Percentiles rank a stretch among this genome's conserved stretches.
Conservation (phyloP, 2,888 invertebrate species). For the Brachyopa scutellaris region DNA sequence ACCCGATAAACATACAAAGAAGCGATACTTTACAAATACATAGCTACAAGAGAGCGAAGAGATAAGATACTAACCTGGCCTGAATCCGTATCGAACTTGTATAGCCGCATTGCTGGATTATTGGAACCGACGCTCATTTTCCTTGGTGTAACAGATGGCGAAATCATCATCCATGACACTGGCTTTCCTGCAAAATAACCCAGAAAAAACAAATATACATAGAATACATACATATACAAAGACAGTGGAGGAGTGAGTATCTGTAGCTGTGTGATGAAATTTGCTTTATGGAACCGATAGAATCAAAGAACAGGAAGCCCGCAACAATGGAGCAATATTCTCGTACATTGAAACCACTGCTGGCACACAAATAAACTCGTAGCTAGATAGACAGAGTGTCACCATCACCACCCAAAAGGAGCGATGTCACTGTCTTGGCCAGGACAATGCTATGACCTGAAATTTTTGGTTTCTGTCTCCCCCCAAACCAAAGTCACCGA, state of each 20-base stretch:
- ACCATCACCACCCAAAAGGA: slow-evolving; percentile 30
- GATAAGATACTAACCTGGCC: slow-evolving; percentile 86
- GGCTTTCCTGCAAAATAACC: slow-evolving; percentile 86
- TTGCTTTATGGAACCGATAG: neutral
- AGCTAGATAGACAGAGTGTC: neutral
- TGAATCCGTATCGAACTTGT: slow-evolving; percentile 93
- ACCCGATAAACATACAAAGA: neutral
- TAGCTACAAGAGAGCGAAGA: neutral
- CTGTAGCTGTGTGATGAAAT: slow-evolving; percentile 31
- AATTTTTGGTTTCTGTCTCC: slow-evolving; percentile 27
- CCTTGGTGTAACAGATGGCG: slow-evolving; percentile 95
- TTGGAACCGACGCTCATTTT: slow-evolving; percentile 89
- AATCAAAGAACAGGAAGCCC: neutral
- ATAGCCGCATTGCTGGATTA: slow-evolving; percentile 93
- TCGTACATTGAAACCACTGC: slow-evolving; percentile 27
- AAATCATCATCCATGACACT: slow-evolving; percentile 93
- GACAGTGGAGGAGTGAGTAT: slow-evolving; percentile 20
- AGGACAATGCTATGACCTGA: slow-evolving; percentile 54
- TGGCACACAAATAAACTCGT: neutral
- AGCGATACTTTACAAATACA: neutral
- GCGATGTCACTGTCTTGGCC: slow-evolving; percentile 47
- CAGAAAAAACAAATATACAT: slow-evolving; percentile 51
- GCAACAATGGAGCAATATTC: slow-evolving; percentile 41
- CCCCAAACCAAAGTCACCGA: too few relatives aligned
- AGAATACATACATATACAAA: slow-evolving; percentile 32